Evolutionary conservation across 1,140 invertebrate genomes (phyloP).

Genomic region (Aphelenchoides besseyi): DNA sequence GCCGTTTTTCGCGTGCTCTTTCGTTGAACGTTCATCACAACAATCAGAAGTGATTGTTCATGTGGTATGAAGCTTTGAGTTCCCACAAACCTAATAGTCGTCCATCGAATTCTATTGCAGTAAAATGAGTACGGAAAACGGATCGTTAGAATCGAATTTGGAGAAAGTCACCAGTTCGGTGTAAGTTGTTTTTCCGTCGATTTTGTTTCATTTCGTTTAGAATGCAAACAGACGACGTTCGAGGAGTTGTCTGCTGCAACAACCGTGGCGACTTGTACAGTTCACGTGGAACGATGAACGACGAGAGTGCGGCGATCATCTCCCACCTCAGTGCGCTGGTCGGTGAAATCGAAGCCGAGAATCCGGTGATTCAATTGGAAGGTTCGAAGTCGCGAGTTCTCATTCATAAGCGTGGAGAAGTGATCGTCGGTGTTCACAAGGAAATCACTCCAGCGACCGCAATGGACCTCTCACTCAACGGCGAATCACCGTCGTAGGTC

Average conservation of each 20-base stretch:
- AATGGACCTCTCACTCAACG: background rate
- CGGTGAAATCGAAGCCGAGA: background rate
- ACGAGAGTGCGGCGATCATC: background rate
- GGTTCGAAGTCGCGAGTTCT: background rate
- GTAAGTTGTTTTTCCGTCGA: slow-evolving; percentile 6
- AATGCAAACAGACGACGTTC: background rate
- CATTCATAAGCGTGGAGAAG: background rate
- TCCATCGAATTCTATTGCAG: too few species aligned
- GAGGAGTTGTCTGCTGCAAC: background rate
- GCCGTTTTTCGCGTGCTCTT: too few species aligned
- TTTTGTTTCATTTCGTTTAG: slow-evolving; percentile 4
- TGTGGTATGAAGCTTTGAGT: too few species aligned
- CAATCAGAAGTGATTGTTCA: too few species aligned
- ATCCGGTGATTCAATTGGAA: slow-evolving; percentile 11
- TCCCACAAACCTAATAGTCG: too few species aligned
- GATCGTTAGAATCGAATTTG: too few species aligned
- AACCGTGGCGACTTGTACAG: background rate
- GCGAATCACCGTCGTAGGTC: too few species aligned
- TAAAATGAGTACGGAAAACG: too few species aligned
- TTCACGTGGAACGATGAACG: background rate
- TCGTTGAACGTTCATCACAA: too few species aligned
- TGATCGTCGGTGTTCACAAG: slow-evolving; percentile 1
- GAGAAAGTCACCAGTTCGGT: too few species aligned
- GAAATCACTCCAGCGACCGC: background rate
- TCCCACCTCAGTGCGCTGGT: background rate